A percentile compares a stretch with the other conserved stretches of the same genome.
These are phyloP conservation scores for Dynastes grantii DNA, from an alignment of 2,888 invertebrate species.

Conservation along the genomic window DNA sequence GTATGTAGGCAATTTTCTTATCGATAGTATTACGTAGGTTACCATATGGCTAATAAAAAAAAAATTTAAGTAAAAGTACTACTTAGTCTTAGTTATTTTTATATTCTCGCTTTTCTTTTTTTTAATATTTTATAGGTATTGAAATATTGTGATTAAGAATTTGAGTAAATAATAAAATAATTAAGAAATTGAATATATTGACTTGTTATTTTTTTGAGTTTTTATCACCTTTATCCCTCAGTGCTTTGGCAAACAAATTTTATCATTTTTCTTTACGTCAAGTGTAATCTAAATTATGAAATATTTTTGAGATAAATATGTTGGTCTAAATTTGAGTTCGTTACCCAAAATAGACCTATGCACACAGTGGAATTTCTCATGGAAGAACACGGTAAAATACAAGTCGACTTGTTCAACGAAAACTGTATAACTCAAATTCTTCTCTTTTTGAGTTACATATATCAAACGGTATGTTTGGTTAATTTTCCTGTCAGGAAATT, in stretches of 20 bases:
- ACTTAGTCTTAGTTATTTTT: conserved; percentile 12
- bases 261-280: too few relatives aligned
- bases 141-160: conserved; percentile 33
- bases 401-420: too few relatives aligned
- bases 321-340: too few relatives aligned
- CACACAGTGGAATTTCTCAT: too few relatives aligned
- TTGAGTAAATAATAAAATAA: conserved; percentile 34
- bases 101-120: conserved; percentile 9
- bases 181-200: conserved; percentile 24
- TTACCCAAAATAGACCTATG: too few relatives aligned
- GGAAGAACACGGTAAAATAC: too few relatives aligned
- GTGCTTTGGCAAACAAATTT: background rate
- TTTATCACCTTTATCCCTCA: conserved; percentile 35
- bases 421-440: too few relatives aligned
- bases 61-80: background rate
- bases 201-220: conserved; percentile 42
- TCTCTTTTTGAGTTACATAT: too few relatives aligned
- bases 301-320: too few relatives aligned
- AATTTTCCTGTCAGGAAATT: too few relatives aligned
- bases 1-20: conserved; percentile 22
- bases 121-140: background rate
- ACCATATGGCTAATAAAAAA: conserved; percentile 5
- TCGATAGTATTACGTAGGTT: conserved; percentile 9
- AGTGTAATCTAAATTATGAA: too few relatives aligned
- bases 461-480: too few relatives aligned